Conservation (phyloP, 2,113 vertebrate species). For the Tenrec ecaudatus region DNA sequence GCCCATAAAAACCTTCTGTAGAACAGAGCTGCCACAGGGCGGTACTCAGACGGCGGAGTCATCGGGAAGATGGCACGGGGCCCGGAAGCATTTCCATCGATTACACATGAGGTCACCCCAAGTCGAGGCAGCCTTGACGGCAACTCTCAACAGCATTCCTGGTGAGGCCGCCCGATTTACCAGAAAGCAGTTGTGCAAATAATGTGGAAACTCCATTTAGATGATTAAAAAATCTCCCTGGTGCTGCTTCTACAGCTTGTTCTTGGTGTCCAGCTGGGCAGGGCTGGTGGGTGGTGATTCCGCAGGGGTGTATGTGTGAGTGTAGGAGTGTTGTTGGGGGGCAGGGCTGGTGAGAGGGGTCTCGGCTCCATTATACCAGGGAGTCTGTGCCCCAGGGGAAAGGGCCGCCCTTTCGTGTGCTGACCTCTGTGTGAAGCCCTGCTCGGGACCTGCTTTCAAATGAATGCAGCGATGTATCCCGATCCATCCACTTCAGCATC, state of each 20-base stretch:
- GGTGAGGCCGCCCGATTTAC: not conserved
- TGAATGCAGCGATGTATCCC: not conserved
- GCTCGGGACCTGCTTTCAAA: conserved; percentile 11
- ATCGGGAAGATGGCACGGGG: not conserved
- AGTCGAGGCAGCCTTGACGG: not conserved
- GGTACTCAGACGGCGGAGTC: not conserved
- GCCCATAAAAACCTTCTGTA: not conserved
- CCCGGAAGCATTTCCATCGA: not conserved
- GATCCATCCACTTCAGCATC: not conserved
- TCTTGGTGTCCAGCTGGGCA: not conserved
- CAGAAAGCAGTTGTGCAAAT: not conserved
- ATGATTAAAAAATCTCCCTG: not conserved
- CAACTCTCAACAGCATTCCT: not conserved
- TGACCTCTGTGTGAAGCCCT: not conserved
- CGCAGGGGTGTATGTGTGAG: not conserved
- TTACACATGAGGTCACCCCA: not conserved
- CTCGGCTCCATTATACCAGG: not conserved
- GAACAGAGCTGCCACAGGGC: not conserved
- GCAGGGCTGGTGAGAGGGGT: not conserved
- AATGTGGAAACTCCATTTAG: not conserved
- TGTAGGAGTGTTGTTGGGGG: not conserved
- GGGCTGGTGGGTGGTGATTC: not conserved
- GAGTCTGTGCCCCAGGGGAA: not conserved
- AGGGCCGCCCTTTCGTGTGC: not conserved
- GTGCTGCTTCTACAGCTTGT: not conserved